Evolutionary conservation across 1,140 invertebrate species (phyloP).

Genomic region (Drosophila ironensis): DNA sequence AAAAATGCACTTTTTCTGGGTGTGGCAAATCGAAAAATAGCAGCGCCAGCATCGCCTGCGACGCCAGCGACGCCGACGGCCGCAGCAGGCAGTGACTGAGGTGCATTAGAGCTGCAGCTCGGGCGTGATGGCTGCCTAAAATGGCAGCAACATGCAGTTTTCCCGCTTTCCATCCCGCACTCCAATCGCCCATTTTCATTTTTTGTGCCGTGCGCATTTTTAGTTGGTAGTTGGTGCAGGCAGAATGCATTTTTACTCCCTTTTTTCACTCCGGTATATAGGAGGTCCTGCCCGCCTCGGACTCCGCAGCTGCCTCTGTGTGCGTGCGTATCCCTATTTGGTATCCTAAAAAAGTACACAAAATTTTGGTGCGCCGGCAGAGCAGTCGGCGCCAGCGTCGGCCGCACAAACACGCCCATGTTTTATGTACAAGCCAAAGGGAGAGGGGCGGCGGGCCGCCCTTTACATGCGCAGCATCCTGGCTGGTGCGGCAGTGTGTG

Average conservation of each 20-base stretch:
- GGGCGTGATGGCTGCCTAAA: constrained; percentile 53
- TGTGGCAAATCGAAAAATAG: constrained; percentile 56
- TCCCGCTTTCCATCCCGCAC: background rate
- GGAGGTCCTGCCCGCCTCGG: constrained; percentile 7
- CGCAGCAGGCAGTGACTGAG: constrained; percentile 31
- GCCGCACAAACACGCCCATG: constrained; percentile 77
- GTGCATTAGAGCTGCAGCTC: constrained; percentile 67
- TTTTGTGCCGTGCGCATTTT: constrained; percentile 59
- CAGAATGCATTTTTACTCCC: constrained; percentile 72
- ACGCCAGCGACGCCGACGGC: constrained; percentile 2
- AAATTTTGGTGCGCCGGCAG: constrained; percentile 71
- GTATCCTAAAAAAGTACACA: constrained; percentile 81
- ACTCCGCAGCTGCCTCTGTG: constrained; percentile 3
- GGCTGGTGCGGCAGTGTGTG: constrained; percentile 4
- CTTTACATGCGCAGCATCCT: constrained; percentile 46
- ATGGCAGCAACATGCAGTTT: constrained; percentile 56
- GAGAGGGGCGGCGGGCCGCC: constrained; percentile 29
- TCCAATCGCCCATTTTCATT: background rate
- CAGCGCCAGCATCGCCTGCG: background rate
- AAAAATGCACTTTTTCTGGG: constrained; percentile 79
- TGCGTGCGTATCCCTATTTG: constrained; percentile 73
- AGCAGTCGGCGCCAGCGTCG: constrained; percentile 39
- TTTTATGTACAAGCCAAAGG: constrained; percentile 68
- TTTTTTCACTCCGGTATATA: constrained; percentile 43
- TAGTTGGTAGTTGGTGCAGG: constrained; percentile 76